Evolutionary conservation across 1,140 invertebrate genomes (phyloP), one percentile per base, ranked within the genome.

Genomic region (Sitodiplosis mosellana): DNA sequence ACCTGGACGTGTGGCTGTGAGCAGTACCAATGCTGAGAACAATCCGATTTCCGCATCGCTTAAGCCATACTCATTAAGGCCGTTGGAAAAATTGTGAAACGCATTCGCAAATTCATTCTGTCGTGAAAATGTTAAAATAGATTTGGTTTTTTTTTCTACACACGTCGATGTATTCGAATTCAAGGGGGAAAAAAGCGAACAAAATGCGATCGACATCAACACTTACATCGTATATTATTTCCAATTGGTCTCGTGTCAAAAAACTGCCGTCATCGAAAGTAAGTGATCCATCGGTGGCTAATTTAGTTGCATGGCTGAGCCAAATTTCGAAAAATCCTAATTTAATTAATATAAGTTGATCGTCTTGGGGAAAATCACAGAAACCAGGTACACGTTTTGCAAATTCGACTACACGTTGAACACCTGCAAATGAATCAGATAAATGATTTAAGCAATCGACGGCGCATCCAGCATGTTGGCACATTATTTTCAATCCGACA

Each of bases 251-350:
- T 52, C 80, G 74, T 21, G 79, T 83, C 55, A 96, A 76, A 54
- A 80, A 83, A 45, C 81, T 86, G 19, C 92, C 92, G 59, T 96
- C 90, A 51, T 87, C 82, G 65, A 96, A 92, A n/a, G 88, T 86
- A 57, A 96, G 70, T 46, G 77, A 77, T 48, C 77, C 73, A 49
- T 88, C 80, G 2, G 76, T 74, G n/a, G 88, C 82, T 65, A 92
- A 76, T 45, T 82, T 76, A 1, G 87, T 75, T 46, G 89, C 81
- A 53, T 92, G 80, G 45, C 83, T 81, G 47, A 95, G 69, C 92
- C 93, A 96, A 45, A 96, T 79, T 69, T 97, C 92, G 65, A 96
- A 93, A 71, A 96, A 96, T 33, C 90, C 91, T 55, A 87, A 76
- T 71, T 97, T 94, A 55, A 94, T 91, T 37, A 95, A 73, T 53